Conservation (phyloP, 2,797 vertebrate species). For the Tragelaphus oryx region DNA sequence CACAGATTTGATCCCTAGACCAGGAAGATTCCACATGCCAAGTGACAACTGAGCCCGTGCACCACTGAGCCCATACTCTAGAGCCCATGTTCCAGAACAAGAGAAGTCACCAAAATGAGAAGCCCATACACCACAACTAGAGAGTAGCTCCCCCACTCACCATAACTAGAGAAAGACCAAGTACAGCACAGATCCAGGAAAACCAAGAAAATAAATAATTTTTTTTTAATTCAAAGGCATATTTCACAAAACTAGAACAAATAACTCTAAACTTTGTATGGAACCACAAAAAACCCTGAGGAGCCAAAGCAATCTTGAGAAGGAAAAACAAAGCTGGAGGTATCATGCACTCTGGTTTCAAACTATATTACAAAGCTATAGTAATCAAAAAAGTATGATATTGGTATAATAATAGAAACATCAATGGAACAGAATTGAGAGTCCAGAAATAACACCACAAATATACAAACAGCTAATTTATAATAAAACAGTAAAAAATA, state of each 20-base stretch:
- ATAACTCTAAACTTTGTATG: not conserved
- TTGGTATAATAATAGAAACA: not conserved
- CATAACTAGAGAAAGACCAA: not conserved
- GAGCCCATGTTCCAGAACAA: not conserved
- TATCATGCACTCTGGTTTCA: not conserved
- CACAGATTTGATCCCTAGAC: not conserved
- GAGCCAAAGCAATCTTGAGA: not conserved
- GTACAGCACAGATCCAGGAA: not conserved
- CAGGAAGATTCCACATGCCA: not conserved
- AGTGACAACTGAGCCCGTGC: not conserved
- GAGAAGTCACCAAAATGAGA: not conserved
- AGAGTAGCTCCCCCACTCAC: not conserved
- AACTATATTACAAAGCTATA: not conserved
- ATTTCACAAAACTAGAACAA: not conserved
- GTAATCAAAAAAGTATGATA: not conserved
- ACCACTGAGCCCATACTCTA: not conserved
- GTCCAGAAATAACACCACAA: not conserved
- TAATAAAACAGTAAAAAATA: not conserved
- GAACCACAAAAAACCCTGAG: not conserved
- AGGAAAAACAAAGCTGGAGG: not conserved
- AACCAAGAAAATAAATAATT: not conserved
- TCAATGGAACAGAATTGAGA: not conserved
- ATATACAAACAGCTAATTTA: not conserved
- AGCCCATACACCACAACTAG: not conserved
- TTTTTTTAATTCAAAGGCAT: not conserved